These are phyloP conservation scores for Conistra vaccinii DNA, from an alignment of 2,888 invertebrate genomes.

Conservation along the genomic window DNA sequence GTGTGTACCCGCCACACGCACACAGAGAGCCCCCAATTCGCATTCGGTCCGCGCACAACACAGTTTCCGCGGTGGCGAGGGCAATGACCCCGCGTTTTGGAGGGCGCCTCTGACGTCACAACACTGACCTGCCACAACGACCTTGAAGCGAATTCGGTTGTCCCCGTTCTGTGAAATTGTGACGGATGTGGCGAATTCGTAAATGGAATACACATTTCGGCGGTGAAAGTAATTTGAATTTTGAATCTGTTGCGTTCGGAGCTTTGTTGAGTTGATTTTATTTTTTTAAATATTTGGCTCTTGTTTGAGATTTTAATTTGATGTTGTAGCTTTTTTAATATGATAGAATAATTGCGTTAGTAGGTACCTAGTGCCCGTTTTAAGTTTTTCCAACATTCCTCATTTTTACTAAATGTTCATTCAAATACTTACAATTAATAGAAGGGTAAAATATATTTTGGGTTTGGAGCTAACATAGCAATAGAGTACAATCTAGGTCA, in stretches of 20 bases:
- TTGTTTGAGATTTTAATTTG: slow-evolving; percentile 4
- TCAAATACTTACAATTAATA: neutral
- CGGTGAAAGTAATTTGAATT: slow-evolving; percentile 60
- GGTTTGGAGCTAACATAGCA: neutral
- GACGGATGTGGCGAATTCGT: slow-evolving; percentile 64
- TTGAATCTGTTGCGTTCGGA: slow-evolving; percentile 29
- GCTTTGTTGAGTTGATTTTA: slow-evolving; percentile 4
- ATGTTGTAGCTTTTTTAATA: neutral
- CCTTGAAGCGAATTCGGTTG: slow-evolving; percentile 85
- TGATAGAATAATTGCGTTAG: neutral
- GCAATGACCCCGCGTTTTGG: slow-evolving; percentile 87
- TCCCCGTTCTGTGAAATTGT: slow-evolving; percentile 72
- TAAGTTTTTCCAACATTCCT: too few species aligned
- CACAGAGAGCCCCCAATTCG: slow-evolving; percentile 87
- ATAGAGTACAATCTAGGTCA: neutral
- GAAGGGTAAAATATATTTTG: neutral
- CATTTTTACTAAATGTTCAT: neutral
- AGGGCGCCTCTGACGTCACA: slow-evolving; percentile 89
- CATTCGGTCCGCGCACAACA: slow-evolving; percentile 88
- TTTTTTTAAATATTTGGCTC: neutral
- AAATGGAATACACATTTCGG: slow-evolving; percentile 48
- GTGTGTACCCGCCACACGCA: slow-evolving; percentile 76
- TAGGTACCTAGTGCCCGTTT: neutral
- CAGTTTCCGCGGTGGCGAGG: slow-evolving; percentile 89
- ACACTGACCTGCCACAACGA: slow-evolving; percentile 87